Evolutionary conservation across 2,797 vertebrate genomes (phyloP).

Genomic region (Cephalopachus bancanus): DNA sequence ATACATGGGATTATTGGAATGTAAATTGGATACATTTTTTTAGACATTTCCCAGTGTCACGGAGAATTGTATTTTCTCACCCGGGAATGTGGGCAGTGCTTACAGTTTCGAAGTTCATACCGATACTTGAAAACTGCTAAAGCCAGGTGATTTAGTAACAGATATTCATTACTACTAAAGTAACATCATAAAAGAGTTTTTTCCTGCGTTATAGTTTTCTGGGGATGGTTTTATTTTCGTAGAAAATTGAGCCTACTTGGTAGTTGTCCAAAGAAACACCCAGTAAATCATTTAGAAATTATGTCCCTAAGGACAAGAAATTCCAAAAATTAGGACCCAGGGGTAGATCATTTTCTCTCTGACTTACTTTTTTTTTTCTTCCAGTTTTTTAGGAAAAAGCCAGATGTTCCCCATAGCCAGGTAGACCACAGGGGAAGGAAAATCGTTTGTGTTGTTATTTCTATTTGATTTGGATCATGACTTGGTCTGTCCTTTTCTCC

Average conservation of each 20-base stretch:
- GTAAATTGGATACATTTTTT: neutral
- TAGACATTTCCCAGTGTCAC: rapidly evolving
- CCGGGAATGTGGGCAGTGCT: neutral
- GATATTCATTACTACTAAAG: neutral
- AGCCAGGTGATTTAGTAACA: neutral
- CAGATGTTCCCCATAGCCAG: neutral
- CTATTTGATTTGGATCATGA: neutral
- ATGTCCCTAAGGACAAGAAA: neutral
- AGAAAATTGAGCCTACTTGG: neutral
- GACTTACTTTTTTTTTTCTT: neutral
- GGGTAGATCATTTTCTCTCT: neutral
- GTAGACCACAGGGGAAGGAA: neutral
- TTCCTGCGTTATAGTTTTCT: slow-evolving; percentile 22
- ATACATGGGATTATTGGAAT: rapidly evolving
- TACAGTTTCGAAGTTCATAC: neutral
- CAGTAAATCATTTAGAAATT: slow-evolving; percentile 41
- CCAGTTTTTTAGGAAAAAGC: neutral
- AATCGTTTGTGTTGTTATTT: neutral
- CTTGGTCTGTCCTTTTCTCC: neutral
- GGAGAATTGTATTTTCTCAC: neutral
- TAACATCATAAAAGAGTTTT: neutral
- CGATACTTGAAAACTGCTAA: neutral
- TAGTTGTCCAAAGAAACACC: neutral
- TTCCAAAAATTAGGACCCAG: neutral
- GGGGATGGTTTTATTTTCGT: slow-evolving; percentile 39